Base-by-base conservation (phyloP, 2,888 invertebrate species). In the Danaus chrysippus region DNA sequence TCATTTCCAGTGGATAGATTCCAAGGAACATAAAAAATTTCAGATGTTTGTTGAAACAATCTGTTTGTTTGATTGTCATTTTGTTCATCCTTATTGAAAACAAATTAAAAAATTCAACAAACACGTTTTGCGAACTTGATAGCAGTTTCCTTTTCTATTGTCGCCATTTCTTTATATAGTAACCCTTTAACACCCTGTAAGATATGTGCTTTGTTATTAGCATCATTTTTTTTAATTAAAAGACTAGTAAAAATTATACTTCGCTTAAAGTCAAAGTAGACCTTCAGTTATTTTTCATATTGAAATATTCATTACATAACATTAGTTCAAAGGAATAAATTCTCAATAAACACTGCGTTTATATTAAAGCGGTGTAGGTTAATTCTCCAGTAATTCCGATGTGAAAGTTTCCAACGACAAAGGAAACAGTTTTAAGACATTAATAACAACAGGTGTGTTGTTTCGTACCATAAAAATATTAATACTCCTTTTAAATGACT, bases 371-470 rank as follows among this genome's bases (percentile, higher is more conserved):
- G 66, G 64, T 71, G 68, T 72, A 65, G 71, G 71, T 71, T 70
- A 72, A 73, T 70, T n/a, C n/a, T n/a, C n/a, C n/a, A n/a, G n/a
- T n/a, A n/a, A n/a, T n/a, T n/a, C 86, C 65, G 81, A 77, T 64
- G 72, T 76, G 67, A 84, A 86, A 10, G 82, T 83, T 19, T 68
- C 56, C n/a, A 86, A 74, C 9, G 84, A 80, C 34, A 87, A 64
- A n/a, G 81, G 78, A 64, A 86, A 83, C 72, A 86, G 76, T 59
- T 82, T 77, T 1, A 81, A 70, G 1, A 83, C 84, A 15, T 76
- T 74, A 52, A 87, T 68, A 54, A 71, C 66, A 49, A 85, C 74
- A 10, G 81, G 80, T 2, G 43, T 77, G 54, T 79, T 77, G 3
- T 84, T 76, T 44, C 82, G 77, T 63, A 76, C 77, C 55, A 81